These are phyloP conservation scores for Sylvia atricapilla DNA, from an alignment of 2,113 vertebrate species.

Conservation along the genomic window DNA sequence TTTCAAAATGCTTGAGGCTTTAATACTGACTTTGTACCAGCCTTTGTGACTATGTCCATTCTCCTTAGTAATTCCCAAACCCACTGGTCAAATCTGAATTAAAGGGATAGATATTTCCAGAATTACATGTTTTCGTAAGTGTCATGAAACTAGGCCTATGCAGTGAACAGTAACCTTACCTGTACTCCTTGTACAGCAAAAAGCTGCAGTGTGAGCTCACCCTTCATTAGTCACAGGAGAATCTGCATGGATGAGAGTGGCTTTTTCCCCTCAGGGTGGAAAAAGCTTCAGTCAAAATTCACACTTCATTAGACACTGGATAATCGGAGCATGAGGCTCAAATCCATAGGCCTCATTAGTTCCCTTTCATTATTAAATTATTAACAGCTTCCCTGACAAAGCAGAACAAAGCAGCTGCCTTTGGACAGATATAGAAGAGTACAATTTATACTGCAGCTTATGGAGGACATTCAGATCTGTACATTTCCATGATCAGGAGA, in stretches of 20 bases:
- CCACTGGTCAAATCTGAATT: background rate
- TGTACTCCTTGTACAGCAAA: conserved; percentile 11
- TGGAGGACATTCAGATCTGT: background rate
- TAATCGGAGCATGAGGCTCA: conserved; percentile 52
- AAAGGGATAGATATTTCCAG: background rate
- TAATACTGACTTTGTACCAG: background rate
- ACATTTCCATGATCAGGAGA: background rate
- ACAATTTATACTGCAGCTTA: conserved; percentile 11
- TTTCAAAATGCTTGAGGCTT: background rate
- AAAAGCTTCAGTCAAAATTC: conserved; percentile 61
- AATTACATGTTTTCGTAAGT: background rate
- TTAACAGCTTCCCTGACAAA: conserved; percentile 54
- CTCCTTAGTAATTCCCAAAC: background rate
- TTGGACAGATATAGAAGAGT: conserved; percentile 42
- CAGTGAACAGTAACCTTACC: background rate
- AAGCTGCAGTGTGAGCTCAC: conserved; percentile 42
- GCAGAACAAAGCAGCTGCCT: conserved; percentile 54
- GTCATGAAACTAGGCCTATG: background rate
- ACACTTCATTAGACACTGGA: conserved; percentile 51
- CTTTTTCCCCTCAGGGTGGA: conserved; percentile 43
- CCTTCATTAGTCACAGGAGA: conserved; percentile 51
- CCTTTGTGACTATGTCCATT: background rate
- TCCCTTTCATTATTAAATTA: conserved; percentile 64
- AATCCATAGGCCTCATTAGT: conserved; percentile 55
- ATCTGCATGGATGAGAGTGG: background rate